Evolutionary conservation across 2,888 invertebrate genomes (phyloP).

Genomic region (Mythimna lalbum): DNA sequence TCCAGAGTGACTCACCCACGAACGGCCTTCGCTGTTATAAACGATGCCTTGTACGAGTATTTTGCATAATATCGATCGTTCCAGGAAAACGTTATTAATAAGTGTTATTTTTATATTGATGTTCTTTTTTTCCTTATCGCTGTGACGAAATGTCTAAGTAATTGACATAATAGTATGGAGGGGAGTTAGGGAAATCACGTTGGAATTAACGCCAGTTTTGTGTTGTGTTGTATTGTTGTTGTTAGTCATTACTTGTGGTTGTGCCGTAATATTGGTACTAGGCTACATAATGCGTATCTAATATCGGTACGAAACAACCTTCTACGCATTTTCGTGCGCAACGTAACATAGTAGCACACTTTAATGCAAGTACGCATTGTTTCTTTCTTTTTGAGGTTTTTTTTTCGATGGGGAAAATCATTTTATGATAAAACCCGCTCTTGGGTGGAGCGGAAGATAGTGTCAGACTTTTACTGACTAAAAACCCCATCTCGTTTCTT

Average conservation of each 20-base stretch:
- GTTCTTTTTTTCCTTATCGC: slow-evolving; percentile 47
- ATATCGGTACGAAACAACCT: background rate
- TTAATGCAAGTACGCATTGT: background rate
- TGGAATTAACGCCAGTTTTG: background rate
- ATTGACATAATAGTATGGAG: background rate
- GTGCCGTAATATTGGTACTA: slow-evolving; percentile 8
- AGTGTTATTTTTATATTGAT: slow-evolving; percentile 61
- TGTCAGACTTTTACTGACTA: too few species aligned
- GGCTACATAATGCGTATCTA: slow-evolving; percentile 9
- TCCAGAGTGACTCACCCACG: slow-evolving; percentile 73
- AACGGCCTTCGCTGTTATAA: slow-evolving; percentile 82
- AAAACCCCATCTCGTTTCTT: too few species aligned
- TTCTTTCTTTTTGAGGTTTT: too few species aligned
- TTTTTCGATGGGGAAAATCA: too few species aligned
- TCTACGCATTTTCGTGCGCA: background rate
- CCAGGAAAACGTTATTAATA: slow-evolving; percentile 70
- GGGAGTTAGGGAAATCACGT: background rate
- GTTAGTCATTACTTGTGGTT: slow-evolving; percentile 15
- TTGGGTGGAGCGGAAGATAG: too few species aligned
- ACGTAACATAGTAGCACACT: background rate
- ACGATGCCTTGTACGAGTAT: slow-evolving; percentile 76
- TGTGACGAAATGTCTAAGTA: slow-evolving; percentile 16
- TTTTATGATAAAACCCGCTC: too few species aligned
- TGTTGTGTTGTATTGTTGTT: background rate
- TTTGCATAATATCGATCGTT: slow-evolving; percentile 83